phyloP scores from a whole-genome alignment of 2,888 invertebrate genomes.

The Stenolophus ochropezus region DNA sequence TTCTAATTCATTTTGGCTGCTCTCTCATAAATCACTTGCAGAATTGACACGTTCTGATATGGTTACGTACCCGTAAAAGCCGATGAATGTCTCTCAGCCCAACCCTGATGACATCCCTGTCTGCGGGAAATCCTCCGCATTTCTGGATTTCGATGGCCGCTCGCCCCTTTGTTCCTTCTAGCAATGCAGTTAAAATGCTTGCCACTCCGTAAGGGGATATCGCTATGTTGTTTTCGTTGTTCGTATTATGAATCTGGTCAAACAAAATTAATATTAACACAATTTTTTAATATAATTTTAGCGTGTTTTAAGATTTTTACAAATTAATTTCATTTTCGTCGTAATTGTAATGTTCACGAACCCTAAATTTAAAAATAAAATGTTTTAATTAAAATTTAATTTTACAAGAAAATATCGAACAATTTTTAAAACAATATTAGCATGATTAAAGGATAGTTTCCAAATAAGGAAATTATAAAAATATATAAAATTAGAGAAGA shows the following conservation, averaged over 20 bases:
- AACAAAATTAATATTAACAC: no score
- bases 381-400: no score
- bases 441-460: no score
- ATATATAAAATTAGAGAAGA: no score
- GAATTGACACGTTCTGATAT: not conserved
- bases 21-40: not conserved
- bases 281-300: no score
- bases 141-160: slow-evolving; percentile 84
- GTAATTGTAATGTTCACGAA: no score
- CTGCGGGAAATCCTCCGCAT: slow-evolving; percentile 82
- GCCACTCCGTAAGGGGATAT: slow-evolving; percentile 89
- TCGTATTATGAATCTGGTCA: slow-evolving; percentile 80
- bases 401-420: no score
- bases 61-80: slow-evolving; percentile 82
- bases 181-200: slow-evolving; percentile 86
- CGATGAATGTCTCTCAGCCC: slow-evolving; percentile 90
- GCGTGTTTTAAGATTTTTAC: no score
- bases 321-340: no score
- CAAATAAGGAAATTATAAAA: no score
- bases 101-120: slow-evolving; percentile 83
- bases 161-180: slow-evolving; percentile 85
- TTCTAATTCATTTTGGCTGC: not conserved
- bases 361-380: no score
- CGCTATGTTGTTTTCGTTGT: slow-evolving; percentile 87
- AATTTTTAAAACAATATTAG: no score